Percentiles rank a stretch among this genome's conserved stretches.
Conservation (phyloP, 2,797 vertebrate genomes). For the Sandelia bainsii region DNA sequence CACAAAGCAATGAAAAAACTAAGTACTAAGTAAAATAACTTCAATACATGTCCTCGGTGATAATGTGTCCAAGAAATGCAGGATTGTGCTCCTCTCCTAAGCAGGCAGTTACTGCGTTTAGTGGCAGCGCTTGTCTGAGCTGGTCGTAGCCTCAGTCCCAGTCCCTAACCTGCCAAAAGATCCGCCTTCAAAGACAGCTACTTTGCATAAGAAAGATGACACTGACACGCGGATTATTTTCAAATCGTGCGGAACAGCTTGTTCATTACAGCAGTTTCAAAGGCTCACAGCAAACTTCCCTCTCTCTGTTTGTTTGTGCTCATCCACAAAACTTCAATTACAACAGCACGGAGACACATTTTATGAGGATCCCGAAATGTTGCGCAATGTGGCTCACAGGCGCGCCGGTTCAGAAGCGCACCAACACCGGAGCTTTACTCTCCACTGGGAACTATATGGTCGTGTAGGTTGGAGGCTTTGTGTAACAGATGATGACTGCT, state of each 20-base stretch:
- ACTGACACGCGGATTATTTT: constrained; percentile 93
- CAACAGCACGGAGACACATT: constrained; percentile 51
- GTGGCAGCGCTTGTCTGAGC: constrained; percentile 77
- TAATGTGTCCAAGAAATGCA: constrained; percentile 38
- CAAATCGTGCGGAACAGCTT: constrained; percentile 90
- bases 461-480: background rate
- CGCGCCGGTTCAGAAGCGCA: constrained; percentile 39
- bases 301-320: constrained; percentile 69
- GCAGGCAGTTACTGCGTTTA: constrained; percentile 54
- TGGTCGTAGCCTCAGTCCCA: constrained; percentile 79
- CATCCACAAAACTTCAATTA: constrained; percentile 62
- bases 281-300: constrained; percentile 81
- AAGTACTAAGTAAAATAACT: constrained; percentile 11
- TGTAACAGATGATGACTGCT: background rate
- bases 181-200: constrained; percentile 92
- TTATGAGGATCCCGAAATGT: constrained; percentile 52
- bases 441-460: background rate
- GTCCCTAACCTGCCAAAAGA: constrained; percentile 86
- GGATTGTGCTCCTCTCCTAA: constrained; percentile 45
- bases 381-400: constrained; percentile 53
- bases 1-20: constrained; percentile 18
- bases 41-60: constrained; percentile 19
- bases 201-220: constrained; percentile 98
- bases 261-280: constrained; percentile 79
- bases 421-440: constrained; percentile 26